phyloP scores from a whole-genome alignment of 2,113 vertebrate species.

The Galemys pyrenaicus region DNA sequence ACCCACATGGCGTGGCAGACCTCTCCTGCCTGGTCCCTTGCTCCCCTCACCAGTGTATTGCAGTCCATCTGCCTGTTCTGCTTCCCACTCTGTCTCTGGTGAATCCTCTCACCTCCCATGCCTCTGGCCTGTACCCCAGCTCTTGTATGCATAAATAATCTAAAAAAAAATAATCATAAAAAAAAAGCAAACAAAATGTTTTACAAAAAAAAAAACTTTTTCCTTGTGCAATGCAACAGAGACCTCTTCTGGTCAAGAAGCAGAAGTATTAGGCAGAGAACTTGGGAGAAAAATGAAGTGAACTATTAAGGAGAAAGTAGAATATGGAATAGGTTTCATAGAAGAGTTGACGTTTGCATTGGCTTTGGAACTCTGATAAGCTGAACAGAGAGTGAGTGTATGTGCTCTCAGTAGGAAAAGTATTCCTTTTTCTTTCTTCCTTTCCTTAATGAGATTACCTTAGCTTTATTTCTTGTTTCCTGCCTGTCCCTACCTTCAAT shows the following conservation, averaged over 20 bases:
- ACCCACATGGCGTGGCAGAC: too few species aligned
- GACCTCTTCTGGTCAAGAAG: constrained; percentile 62
- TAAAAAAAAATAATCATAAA: too few species aligned
- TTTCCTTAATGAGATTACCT: not conserved
- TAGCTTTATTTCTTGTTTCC: too few species aligned
- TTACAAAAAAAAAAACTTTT: not conserved
- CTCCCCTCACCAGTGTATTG: too few species aligned
- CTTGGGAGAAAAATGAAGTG: not conserved
- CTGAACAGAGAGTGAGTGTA: not conserved
- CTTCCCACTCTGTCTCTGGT: too few species aligned
- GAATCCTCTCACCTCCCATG: too few species aligned
- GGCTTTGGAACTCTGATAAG: not conserved
- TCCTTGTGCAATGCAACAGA: constrained; percentile 4
- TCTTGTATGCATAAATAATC: too few species aligned
- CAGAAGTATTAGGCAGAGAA: not conserved
- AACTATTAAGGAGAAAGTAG: not conserved
- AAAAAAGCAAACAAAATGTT: not conserved
- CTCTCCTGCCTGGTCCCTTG: too few species aligned
- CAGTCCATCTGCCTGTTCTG: too few species aligned
- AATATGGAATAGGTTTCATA: not conserved
- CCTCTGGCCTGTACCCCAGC: too few species aligned
- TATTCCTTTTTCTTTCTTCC: not conserved
- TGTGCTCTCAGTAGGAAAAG: not conserved
- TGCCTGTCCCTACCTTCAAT: too few species aligned
- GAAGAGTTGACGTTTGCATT: not conserved